Percentiles rank a stretch among this genome's conserved stretches.
phyloP scores from a whole-genome alignment of 2,888 invertebrate genomes.

The Nomada fucata region DNA sequence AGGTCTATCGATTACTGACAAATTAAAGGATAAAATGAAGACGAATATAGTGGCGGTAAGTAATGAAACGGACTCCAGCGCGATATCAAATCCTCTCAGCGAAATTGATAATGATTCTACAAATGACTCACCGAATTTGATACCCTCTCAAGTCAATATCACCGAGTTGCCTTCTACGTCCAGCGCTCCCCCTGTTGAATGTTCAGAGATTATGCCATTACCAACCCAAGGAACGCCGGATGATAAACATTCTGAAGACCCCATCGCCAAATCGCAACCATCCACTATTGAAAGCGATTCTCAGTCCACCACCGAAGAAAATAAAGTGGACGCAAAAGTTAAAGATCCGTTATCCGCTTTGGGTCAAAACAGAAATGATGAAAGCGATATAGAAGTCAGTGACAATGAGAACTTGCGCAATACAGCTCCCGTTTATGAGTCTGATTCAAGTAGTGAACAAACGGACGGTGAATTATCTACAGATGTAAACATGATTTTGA shows the following conservation, averaged over 20 bases:
- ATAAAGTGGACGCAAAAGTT: constrained; percentile 66
- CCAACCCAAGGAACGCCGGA: neutral
- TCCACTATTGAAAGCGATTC: neutral
- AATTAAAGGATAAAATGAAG: constrained; percentile 81
- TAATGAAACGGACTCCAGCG: neutral
- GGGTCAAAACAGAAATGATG: constrained; percentile 51
- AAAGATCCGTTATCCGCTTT: constrained; percentile 72
- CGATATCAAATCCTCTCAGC: neutral
- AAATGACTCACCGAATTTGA: neutral
- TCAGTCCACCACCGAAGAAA: constrained; percentile 11
- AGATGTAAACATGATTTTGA: constrained; percentile 77
- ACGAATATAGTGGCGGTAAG: constrained; percentile 49
- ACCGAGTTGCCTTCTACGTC: neutral
- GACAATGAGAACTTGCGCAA: constrained; percentile 67
- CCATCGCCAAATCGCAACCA: neutral
- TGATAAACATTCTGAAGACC: neutral
- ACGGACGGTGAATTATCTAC: constrained; percentile 76
- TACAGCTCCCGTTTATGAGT: constrained; percentile 70
- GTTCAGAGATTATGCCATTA: neutral
- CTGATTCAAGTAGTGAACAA: constrained; percentile 79
- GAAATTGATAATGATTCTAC: neutral
- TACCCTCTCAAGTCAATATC: neutral
- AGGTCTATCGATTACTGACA: constrained; percentile 79
- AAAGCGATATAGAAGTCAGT: constrained; percentile 73
- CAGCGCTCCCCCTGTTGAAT: neutral